Evolutionary conservation across 2,113 vertebrate species (phyloP), one percentile per base, ranked within the genome.

Genomic region (Corythoichthys haematopterus): DNA sequence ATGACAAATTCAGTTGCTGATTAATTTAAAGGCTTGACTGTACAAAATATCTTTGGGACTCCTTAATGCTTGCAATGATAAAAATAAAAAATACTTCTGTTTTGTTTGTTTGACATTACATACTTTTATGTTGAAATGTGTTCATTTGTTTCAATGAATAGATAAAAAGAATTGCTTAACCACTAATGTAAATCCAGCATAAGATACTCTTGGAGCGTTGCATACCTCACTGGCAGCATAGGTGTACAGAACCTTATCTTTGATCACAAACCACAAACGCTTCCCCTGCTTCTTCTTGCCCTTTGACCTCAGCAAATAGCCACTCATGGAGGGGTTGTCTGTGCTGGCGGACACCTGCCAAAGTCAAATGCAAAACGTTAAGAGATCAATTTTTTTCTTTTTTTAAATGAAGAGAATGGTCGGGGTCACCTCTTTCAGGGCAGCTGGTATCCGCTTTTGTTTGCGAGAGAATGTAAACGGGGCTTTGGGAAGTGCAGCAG

Each of bases 141-240:
- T 43, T 43, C 40, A 43, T 43, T 43, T 43, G 40, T 43, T 8
- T 7, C 6, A 5, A 43, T 43, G 6, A 43, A 43, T 43, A 43
- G 9, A 43, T 43, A 43, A 43, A 43, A 43, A 43, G 40, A 43
- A 43, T 43, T 43, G 40, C 40, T 47, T 3, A 47, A 2, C 46
- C 46, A 2, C 46, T 3, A 12, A 47, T 47, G 46, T 47, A 47
- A 47, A 47, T 13, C 46, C 52, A 10, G 52, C 9, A 9, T 1
- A 16, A 10, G 1, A 3, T 11, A 20, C 3, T 4, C 10, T 1
- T 2, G 12, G 8, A 3, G 52, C 8, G 13, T 8, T 3, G n/a
- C 91, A 89, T 89, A 99, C 97, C 96, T 98, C 97, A 76, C 97
- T 99, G 70, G 97, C 97, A 82, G 96, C 97, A 0, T 98, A 99